Evolutionary conservation across 2,888 invertebrate genomes (phyloP).

Genomic region (Apamea crenata): DNA sequence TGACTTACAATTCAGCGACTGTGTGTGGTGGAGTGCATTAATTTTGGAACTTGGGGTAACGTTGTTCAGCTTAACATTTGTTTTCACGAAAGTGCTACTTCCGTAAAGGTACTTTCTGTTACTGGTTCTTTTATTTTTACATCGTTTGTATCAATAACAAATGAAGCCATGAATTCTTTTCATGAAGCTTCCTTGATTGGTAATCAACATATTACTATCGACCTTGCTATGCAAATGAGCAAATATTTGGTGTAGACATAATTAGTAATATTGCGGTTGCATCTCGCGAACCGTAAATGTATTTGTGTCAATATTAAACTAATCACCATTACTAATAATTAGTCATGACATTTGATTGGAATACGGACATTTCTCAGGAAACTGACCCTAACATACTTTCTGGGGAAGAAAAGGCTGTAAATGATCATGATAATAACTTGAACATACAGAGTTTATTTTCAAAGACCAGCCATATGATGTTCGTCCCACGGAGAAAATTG

Average conservation of each 20-base stretch:
- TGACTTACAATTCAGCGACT: conserved; percentile 58
- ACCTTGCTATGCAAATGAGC: conserved; percentile 31
- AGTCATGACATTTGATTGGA: conserved; percentile 13
- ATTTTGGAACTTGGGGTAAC: conserved; percentile 56
- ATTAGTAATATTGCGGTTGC: conserved; percentile 45
- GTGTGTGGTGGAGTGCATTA: conserved; percentile 57
- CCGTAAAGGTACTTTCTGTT: conserved; percentile 11
- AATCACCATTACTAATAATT: conserved; percentile 31
- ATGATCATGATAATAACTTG: neutral
- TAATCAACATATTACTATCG: neutral
- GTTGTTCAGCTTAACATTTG: conserved; percentile 37
- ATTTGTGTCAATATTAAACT: conserved; percentile 45
- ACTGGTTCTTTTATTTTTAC: neutral
- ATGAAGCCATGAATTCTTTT: neutral
- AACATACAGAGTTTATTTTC: neutral
- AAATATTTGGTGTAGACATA: conserved; percentile 47
- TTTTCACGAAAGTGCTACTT: conserved; percentile 42
- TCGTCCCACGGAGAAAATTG: no score
- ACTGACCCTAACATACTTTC: neutral
- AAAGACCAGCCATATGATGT: no score
- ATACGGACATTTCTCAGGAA: neutral
- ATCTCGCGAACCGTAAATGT: conserved; percentile 31
- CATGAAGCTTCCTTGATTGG: neutral
- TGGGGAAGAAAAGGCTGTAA: neutral
- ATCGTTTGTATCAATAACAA: neutral